Evolutionary conservation across 2,888 invertebrate genomes (phyloP).

Genomic region (Palloptera scutellata): DNA sequence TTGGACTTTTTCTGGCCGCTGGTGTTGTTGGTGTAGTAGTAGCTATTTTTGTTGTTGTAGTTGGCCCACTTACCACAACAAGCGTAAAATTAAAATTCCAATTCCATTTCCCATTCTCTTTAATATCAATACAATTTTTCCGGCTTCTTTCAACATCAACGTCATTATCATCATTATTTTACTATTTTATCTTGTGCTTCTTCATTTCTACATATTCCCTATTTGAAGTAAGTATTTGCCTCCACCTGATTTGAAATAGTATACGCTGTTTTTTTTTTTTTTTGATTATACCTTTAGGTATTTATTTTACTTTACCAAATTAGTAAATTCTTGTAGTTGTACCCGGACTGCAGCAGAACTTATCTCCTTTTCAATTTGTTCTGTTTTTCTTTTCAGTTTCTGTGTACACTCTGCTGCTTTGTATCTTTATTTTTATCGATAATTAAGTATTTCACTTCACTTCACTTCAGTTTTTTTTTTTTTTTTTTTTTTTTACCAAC

Average conservation of each 20-base stretch:
- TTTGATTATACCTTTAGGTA: background rate
- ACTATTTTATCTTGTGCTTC: constrained; percentile 14
- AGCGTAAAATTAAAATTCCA: constrained; percentile 33
- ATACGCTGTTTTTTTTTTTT: background rate
- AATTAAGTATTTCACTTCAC: too few species aligned
- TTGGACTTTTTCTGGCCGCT: too few species aligned
- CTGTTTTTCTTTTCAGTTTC: too few species aligned
- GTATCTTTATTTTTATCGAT: too few species aligned
- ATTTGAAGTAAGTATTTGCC: background rate
- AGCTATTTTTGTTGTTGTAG: background rate
- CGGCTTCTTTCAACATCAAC: constrained; percentile 25
- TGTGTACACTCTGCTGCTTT: too few species aligned
- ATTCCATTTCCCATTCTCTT: constrained; percentile 2
- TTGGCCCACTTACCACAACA: constrained; percentile 31
- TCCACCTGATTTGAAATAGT: background rate
- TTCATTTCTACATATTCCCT: constrained; percentile 2
- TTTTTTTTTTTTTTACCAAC: too few species aligned
- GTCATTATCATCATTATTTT: constrained; percentile 12
- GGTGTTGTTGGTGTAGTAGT: background rate
- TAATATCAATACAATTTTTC: constrained; percentile 15
- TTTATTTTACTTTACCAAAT: too few species aligned
- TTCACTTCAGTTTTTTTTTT: too few species aligned
- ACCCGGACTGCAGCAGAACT: too few species aligned
- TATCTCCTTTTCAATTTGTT: too few species aligned
- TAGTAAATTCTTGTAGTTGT: too few species aligned